Conservation (phyloP, 2,113 vertebrate genomes). For the Alectura lathami region DNA sequence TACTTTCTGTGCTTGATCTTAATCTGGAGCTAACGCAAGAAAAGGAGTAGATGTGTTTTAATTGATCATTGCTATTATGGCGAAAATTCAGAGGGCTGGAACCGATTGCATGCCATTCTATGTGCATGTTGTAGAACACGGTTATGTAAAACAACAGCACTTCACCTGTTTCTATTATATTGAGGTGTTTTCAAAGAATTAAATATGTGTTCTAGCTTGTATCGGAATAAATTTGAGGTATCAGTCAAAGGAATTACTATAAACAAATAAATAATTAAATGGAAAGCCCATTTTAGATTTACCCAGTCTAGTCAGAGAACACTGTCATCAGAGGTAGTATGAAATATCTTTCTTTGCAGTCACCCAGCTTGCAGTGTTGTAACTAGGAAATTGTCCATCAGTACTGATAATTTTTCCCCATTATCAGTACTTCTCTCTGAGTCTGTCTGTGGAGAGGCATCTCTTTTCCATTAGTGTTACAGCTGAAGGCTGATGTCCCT, state of each 20-base stretch:
- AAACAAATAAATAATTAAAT: neutral
- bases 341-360: neutral
- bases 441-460: neutral
- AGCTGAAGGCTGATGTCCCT: neutral
- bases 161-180: neutral
- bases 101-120: neutral
- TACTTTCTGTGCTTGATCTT: neutral
- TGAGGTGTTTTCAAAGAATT: neutral
- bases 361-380: neutral
- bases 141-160: neutral
- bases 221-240: neutral
- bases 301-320: neutral
- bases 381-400: neutral
- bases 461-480: neutral
- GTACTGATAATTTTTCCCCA: neutral
- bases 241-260: neutral
- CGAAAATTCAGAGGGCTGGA: neutral
- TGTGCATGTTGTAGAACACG: neutral
- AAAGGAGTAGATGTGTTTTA: neutral
- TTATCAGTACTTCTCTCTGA: neutral
- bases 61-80: neutral
- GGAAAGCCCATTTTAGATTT: neutral
- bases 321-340: neutral
- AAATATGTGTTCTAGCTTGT: neutral
- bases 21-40: neutral